A percentile compares a stretch with the other conserved stretches of the same genome.
Conservation (phyloP, 2,888 invertebrate genomes). For the Ptilodon capucinus region DNA sequence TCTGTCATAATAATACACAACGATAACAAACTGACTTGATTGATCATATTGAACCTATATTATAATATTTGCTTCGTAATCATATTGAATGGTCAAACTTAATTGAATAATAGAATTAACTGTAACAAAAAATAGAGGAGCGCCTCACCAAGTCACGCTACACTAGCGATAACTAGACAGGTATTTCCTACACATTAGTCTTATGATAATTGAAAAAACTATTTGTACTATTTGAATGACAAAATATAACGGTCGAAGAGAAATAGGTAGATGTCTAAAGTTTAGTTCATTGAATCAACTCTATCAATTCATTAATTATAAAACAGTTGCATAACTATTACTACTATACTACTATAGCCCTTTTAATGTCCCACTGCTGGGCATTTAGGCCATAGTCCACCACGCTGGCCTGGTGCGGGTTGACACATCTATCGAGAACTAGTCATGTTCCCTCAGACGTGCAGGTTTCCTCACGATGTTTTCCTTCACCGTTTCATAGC, state of each 20-base stretch:
- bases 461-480: too few species aligned
- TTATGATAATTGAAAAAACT: neutral
- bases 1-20: too few species aligned
- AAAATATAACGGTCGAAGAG: neutral
- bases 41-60: neutral
- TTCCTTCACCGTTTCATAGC: too few species aligned
- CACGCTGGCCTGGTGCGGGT: too few species aligned
- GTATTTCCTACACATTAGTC: neutral
- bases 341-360: too few species aligned
- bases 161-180: neutral
- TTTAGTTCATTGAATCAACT: neutral
- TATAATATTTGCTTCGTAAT: neutral
- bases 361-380: too few species aligned
- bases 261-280: neutral
- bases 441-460: too few species aligned
- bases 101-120: neutral
- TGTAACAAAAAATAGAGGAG: neutral
- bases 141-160: neutral
- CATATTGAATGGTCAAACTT: neutral
- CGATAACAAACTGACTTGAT: neutral
- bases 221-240: neutral
- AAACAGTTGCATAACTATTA: too few species aligned
- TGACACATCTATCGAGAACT: too few species aligned
- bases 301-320: too few species aligned
- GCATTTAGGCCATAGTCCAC: too few species aligned